phyloP scores from a whole-genome alignment of 2,113 vertebrate species.

The Dicerorhinus sumatrensis region DNA sequence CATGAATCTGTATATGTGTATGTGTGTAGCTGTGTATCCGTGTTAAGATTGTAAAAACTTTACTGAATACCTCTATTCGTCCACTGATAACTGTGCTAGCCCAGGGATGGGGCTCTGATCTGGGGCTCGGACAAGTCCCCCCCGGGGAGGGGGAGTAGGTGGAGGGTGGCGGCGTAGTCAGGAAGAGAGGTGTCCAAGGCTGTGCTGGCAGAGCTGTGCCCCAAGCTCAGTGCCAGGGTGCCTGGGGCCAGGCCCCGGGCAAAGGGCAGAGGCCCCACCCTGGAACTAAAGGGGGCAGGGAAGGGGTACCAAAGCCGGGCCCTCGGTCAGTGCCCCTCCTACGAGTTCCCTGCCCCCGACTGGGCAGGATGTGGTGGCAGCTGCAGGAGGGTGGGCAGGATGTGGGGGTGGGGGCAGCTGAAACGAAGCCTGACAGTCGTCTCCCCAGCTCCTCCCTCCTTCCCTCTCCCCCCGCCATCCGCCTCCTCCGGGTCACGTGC shows the following conservation, averaged over 20 bases:
- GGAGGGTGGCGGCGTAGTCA: background rate
- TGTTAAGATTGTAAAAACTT: background rate
- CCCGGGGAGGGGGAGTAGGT: background rate
- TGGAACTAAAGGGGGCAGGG: constrained; percentile 48
- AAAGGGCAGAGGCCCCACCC: constrained; percentile 72
- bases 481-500: constrained; percentile 76
- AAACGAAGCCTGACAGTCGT: constrained; percentile 68
- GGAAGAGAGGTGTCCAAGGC: background rate
- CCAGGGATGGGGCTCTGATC: background rate
- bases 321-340: constrained; percentile 72
- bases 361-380: constrained; percentile 80
- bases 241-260: constrained; percentile 15
- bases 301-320: constrained; percentile 57
- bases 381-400: constrained; percentile 82
- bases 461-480: constrained; percentile 59
- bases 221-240: background rate
- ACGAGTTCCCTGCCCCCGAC: constrained; percentile 66
- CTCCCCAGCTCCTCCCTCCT: constrained; percentile 77
- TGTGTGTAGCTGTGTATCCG: background rate
- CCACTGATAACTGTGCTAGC: background rate
- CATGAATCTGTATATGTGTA: background rate
- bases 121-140: background rate
- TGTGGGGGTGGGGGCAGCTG: constrained; percentile 84
- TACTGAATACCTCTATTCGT: background rate
- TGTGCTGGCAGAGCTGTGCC: background rate